Base-by-base conservation (phyloP, 2,113 vertebrate genomes). In the Camarhynchus parvulus region DNA sequence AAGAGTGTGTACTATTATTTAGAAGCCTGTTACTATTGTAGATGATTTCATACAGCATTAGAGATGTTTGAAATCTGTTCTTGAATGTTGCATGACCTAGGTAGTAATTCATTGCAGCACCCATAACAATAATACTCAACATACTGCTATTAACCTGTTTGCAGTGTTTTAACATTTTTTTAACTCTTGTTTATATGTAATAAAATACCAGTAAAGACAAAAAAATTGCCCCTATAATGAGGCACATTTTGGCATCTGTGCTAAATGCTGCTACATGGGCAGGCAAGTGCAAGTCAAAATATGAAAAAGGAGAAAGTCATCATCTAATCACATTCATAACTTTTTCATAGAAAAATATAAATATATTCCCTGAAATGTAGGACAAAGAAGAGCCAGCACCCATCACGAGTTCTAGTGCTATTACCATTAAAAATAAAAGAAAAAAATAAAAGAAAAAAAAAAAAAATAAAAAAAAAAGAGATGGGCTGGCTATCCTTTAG, bases 281-380 rank as follows among this genome's bases (percentile, higher is more conserved):
- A 96, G 95, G 94, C 94, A 97, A 97, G 97, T 97, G 97, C 97
- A 98, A 98, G 94, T 96, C 96, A 95, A 97, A 97, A 97, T 96
- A 97, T 92, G 91, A 95, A 97, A 97, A 96, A 97, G 94, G 59
- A 95, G 95, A 92, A 92, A 94, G 84, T 94, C 94, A 95, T 95
- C 78, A 72, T 95, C 93, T 94, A 94, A 64, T 97, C 96, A 98
- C 97, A 98, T 98, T 97, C 96, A 96, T 97, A 97, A 83, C 97
- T 98, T 97, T 97, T 97, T 98, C 97, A 96, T 98, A 98, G 97
- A 98, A 98, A 98, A 98, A 98, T 98, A 98, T 97, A 98, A 96
- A 98, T 97, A 98, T 97, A 98, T 96, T 98, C 98, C 98, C 98
- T 98, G 98, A 98, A 98, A 97, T 98, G 94, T 80, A 96, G 95